Base-by-base conservation (phyloP, 2,113 vertebrate species). In the Andinoacara biseriatus region DNA sequence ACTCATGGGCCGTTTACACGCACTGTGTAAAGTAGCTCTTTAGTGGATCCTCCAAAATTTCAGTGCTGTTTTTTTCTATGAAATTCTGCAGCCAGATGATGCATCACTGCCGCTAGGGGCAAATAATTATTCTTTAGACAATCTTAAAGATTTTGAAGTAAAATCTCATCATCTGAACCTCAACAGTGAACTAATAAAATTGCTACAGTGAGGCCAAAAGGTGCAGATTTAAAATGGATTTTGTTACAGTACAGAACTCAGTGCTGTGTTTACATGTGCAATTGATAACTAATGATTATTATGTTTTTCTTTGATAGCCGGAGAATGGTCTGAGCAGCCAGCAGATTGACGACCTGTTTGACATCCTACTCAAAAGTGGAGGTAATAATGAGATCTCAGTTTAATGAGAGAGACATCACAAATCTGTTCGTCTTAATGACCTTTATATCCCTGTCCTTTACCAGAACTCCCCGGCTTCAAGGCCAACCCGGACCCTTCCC, bases 261-360 rank as follows among this genome's bases (percentile, higher is more conserved):
- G 7, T 77, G n/a, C 29, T 62, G 59, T 62, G 58, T 58, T 57
- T 58, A 74, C 58, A 22, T 14, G 35, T 38, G 9, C 43, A 3
- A 3, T 22, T 13, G 1, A 24, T 31, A 11, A 0, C 31, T 79
- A 20, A 67, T 20, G 29, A 38, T 20, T 81, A 49, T 29, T 13
- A 2, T 80, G 15, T 59, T 74, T 14, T 40, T 57, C 3, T 89
- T 7, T 83, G 22, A 89, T 38, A 69, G 65, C 90, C 98, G 96
- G 97, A 97, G 87, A 97, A 96, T 0, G 95, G 96, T 31, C 77
- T 94, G 58, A 96, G 95, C 38, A 97, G 96, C 91, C 97, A 98
- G 91, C 97, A 99, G 86, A 97, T 98, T 96, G 97, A 99, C 0
- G 98, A 99, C 87, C 93, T 99, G 90, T 99, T 99, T 61, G 98